Base-by-base conservation (phyloP, 1,140 invertebrate species). In the Drosophila aff. region DNA sequence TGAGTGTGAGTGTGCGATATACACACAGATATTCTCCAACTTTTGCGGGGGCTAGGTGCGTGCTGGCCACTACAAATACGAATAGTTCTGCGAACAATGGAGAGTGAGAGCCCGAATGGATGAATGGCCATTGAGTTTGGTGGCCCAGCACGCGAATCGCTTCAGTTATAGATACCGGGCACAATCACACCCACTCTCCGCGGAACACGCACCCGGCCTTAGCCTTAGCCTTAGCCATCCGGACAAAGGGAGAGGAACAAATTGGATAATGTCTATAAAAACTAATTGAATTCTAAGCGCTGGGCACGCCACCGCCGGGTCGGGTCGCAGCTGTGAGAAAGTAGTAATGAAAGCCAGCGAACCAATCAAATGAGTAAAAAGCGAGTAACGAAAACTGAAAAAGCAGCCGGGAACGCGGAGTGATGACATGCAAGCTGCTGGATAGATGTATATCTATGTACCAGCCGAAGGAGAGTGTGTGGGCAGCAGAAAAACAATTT, bases 201-300 rank as follows among this genome's bases (percentile, higher is more conserved):
- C 68, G 28, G 49, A 74, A 83, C 84, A 87, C 84, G 78, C 84
- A 87, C 83, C 41, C 76, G 28, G 36, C 61, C 23, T 21, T 28
- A 21, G 21, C 61, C 23, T 21, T 28, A 21, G 21, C 21, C 21
- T 21, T 21, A 44, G 31, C 53, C 62, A 44, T 43, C 41, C 13
- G 28, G 21, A 65, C 36, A 50, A 53, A 47, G n/a, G 38, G 26
- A 47, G 60, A 83, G 41, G 61, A 82, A 81, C 86, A 90, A 90
- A 90, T 90, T 90, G 85, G 85, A 90, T 90, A 90, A 90, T 90
- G 85, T 90, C 85, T 90, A 90, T 90, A 90, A 90, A 89, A 90
- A 90, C 85, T 90, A 90, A 90, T 90, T 90, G 85, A 90, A 90
- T 90, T 91, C 85, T 90, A 90, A 90, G 85, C 85, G 85, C 82